Evolutionary conservation across 2,888 invertebrate genomes (phyloP).

Genomic region (Odontothrips loti): DNA sequence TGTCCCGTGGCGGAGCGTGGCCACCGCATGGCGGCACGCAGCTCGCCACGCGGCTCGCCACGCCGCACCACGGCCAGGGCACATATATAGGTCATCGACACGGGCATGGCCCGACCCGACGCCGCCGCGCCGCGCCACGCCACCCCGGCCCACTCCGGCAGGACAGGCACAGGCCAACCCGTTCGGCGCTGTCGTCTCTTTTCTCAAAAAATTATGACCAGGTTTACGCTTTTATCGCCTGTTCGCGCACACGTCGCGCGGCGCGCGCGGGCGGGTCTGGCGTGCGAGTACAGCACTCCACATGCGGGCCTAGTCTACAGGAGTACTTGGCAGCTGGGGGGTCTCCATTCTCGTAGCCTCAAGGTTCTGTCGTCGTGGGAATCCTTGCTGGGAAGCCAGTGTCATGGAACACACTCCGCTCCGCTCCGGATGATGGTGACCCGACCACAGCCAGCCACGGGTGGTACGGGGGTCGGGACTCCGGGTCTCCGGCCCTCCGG

Average conservation of each 20-base stretch:
- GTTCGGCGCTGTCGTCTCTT: neutral
- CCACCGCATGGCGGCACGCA: neutral
- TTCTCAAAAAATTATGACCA: neutral
- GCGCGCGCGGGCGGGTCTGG: neutral
- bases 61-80: neutral
- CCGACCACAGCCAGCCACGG: too few relatives aligned
- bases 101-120: neutral
- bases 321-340: too few relatives aligned
- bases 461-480: too few relatives aligned
- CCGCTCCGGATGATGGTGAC: too few relatives aligned
- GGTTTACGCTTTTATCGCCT: neutral
- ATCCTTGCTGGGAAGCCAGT: too few relatives aligned
- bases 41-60: too few relatives aligned
- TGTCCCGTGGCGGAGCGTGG: neutral
- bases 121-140: neutral
- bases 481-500: neutral
- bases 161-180: neutral
- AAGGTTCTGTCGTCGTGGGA: too few relatives aligned
- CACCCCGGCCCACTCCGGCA: neutral
- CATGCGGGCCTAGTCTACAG: too few relatives aligned
- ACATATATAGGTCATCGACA: slow-evolving; percentile 23
- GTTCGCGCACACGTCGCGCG: neutral
- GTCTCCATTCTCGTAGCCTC: too few relatives aligned
- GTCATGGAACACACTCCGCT: too few relatives aligned
- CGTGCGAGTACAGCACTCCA: neutral